Base-by-base conservation (phyloP, 1,140 invertebrate genomes). In the Zaprionus vittiger region DNA sequence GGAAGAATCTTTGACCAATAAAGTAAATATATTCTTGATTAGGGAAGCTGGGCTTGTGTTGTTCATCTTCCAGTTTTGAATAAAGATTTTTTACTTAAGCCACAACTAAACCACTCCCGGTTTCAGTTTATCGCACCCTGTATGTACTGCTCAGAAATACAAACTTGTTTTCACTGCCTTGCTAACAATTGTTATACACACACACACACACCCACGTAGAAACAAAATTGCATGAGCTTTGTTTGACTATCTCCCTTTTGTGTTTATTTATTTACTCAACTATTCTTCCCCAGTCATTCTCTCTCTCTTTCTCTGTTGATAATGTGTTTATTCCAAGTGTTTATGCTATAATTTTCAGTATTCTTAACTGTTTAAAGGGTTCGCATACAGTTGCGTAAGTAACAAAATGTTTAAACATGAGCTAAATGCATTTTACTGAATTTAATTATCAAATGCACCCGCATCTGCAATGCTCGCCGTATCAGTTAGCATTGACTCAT, bases 261-360 rank as follows among this genome's bases (percentile, higher is more conserved):
- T 83, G 75, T 81, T 83, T 87, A 78, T 83, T 78, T 86, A 87
- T 80, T 89, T 83, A 70, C 73, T 61, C 72, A 70, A 71, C 69
- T 77, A 66, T 62, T 62, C 20, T 22, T 12, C 20, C 20, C 14
- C 20, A 24, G 20, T 24, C 47, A 20, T 24, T 52, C 47, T 4
- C 17, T 12, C 2, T 22, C 17, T 12, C 47, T 22, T 20, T 22
- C 54, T 66, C 55, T 63, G 41, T 41, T 80, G 47, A 69, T 83
- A 81, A 87, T 87, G 84, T 83, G 78, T 89, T 84, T 82, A 80
- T 80, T 71, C 31, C 49, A 66, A 78, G 78, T 84, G 80, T 83
- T 79, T 83, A 68, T 79, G 28, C 57, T 73, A 87, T 83, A 83
- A 80, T 79, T 76, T 73, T 60, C 5, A 20, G 6, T 64, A 26